Conservation (phyloP, 1,140 invertebrate genomes). For the Saccostrea echinata region DNA sequence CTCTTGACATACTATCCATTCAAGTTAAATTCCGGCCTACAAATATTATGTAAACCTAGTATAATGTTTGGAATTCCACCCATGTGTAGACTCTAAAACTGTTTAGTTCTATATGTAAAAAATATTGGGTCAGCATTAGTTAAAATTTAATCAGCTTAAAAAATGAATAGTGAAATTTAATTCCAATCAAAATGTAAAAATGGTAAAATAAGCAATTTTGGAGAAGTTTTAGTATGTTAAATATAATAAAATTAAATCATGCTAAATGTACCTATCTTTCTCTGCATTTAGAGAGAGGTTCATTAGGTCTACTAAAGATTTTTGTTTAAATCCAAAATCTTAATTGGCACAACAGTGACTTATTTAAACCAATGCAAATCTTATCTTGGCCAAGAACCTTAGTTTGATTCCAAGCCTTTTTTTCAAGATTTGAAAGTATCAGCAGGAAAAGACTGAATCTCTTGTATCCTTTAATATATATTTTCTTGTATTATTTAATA, state of each 20-base stretch:
- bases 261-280: background rate
- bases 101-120: background rate
- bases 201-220: background rate
- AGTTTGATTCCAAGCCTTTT: too few relatives aligned
- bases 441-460: too few relatives aligned
- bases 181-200: background rate
- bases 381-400: too few relatives aligned
- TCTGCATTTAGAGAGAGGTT: background rate
- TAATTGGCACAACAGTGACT: background rate
- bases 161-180: background rate
- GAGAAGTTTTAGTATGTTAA: background rate
- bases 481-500: too few relatives aligned
- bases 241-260: background rate
- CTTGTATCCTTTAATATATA: too few relatives aligned
- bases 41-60: background rate
- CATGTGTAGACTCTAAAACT: background rate
- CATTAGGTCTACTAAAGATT: too few relatives aligned
- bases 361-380: too few relatives aligned
- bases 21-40: background rate
- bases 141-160: conserved; percentile 25
- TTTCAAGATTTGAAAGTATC: too few relatives aligned
- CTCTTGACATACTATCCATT: background rate
- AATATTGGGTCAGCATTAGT: conserved; percentile 23
- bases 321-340: background rate
- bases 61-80: conserved; percentile 1